These are phyloP conservation scores for Nomada fabriciana DNA, from an alignment of 2,888 invertebrate species.

Conservation along the genomic window DNA sequence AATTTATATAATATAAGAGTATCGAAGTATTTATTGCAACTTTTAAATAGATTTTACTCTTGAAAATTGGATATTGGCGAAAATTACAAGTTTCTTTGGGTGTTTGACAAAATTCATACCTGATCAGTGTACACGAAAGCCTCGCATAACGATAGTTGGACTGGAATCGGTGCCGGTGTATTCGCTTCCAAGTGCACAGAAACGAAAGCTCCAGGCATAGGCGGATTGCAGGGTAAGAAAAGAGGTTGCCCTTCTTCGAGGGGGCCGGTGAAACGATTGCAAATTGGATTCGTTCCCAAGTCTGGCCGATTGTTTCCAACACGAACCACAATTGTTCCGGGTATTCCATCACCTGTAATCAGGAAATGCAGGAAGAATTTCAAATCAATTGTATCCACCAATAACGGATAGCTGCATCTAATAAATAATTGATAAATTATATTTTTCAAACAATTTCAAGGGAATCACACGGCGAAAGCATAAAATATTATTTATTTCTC, in stretches of 20 bases:
- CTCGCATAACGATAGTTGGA: conserved; percentile 95
- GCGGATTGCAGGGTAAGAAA: conserved; percentile 96
- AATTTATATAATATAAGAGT: no score
- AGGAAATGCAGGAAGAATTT: conserved; percentile 47
- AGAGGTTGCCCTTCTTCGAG: conserved; percentile 95
- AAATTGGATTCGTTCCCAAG: conserved; percentile 95
- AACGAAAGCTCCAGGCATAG: conserved; percentile 97
- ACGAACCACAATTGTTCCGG: conserved; percentile 94
- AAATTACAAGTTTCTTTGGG: not conserved
- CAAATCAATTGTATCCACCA: not conserved
- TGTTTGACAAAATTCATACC: conserved; percentile 75
- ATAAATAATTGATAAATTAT: not conserved
- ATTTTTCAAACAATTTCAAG: no score
- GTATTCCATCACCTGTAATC: conserved; percentile 89
- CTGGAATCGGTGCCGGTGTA: conserved; percentile 83
- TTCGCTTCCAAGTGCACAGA: conserved; percentile 94
- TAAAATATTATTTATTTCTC: no score
- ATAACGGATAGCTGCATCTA: not conserved
- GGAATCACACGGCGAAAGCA: no score
- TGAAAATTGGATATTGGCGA: no score
- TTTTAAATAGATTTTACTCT: no score
- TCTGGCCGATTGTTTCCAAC: conserved; percentile 97
- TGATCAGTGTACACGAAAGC: conserved; percentile 97
- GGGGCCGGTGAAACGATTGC: conserved; percentile 94
- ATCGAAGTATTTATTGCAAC: no score